These are phyloP conservation scores for Plumapathes pennacea DNA, from an alignment of 92 coral and sea anemone species.

Conservation along the genomic window DNA sequence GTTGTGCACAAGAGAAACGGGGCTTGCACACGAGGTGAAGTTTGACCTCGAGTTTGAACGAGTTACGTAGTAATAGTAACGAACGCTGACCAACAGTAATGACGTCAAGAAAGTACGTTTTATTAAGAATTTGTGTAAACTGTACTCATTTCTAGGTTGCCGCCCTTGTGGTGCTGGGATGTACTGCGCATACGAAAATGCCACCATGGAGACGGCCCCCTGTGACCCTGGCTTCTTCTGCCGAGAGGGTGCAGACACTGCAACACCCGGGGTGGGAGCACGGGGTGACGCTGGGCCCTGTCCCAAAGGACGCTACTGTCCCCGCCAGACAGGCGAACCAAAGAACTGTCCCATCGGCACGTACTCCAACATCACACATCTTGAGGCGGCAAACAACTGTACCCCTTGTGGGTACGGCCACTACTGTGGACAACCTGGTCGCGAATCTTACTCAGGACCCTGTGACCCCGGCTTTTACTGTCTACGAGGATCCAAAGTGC, in stretches of 20 bases:
- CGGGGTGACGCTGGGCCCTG: constrained; percentile 94
- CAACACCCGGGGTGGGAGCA: constrained; percentile 75
- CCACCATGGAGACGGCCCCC: constrained; percentile 74
- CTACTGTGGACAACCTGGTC: constrained; percentile 89
- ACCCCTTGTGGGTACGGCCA: constrained; percentile 80
- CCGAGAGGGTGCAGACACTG: constrained; percentile 76
- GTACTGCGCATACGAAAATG: constrained; percentile 94
- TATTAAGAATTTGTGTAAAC: no score
- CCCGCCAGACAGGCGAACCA: constrained; percentile 82
- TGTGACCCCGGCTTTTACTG: constrained; percentile 97
- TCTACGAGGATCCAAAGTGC: constrained; percentile 80
- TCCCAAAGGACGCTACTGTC: constrained; percentile 86
- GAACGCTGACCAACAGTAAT: no score
- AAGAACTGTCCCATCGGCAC: constrained; percentile 84
- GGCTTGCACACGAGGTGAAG: no score
- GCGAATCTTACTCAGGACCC: constrained; percentile 66
- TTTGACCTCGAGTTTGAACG: no score
- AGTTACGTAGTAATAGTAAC: no score
- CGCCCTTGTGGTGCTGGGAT: constrained; percentile 92
- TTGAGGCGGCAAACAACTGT: constrained; percentile 66
- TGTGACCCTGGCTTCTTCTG: constrained; percentile 94
- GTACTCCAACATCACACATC: constrained; percentile 77
- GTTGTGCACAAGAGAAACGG: no score
- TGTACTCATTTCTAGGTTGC: constrained; percentile 54
- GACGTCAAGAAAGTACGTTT: no score